Evolutionary conservation across 2,113 vertebrate species (phyloP).

Genomic region (Aspidoscelis tigris): DNA sequence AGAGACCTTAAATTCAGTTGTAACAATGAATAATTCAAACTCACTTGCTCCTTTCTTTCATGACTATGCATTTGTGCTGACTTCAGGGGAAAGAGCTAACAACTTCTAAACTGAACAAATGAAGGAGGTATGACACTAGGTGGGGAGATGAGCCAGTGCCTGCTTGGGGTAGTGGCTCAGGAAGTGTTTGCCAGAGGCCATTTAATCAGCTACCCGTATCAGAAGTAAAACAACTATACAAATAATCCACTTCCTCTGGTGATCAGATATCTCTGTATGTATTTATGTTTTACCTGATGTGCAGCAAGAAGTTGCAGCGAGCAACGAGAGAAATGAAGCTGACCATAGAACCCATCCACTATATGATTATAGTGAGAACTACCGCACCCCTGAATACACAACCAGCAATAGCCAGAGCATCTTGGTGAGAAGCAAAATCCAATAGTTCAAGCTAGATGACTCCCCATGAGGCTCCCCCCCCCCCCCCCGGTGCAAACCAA

Average conservation of each 20-base stretch:
- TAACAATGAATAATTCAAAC: constrained; percentile 2
- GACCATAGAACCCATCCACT: too few species aligned
- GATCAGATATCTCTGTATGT: not conserved
- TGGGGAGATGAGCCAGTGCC: not conserved
- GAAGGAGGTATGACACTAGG: not conserved
- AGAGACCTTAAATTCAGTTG: not conserved
- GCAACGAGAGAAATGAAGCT: too few species aligned
- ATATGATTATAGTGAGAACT: too few species aligned
- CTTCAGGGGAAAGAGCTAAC: not conserved
- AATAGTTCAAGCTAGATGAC: too few species aligned
- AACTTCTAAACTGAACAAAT: not conserved
- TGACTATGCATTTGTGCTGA: not conserved
- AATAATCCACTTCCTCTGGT: not conserved
- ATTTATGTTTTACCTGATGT: not conserved
- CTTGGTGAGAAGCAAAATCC: too few species aligned
- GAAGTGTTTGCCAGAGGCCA: not conserved
- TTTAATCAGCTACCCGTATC: not conserved
- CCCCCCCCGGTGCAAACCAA: too few species aligned
- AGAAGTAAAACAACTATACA: not conserved
- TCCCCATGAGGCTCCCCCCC: too few species aligned
- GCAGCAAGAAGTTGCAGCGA: too few species aligned
- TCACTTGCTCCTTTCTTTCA: not conserved
- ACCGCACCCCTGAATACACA: too few species aligned
- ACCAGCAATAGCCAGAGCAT: too few species aligned
- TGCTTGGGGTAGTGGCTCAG: not conserved